phyloP scores from a whole-genome alignment of 2,888 invertebrate genomes.

The Biston stratarius region DNA sequence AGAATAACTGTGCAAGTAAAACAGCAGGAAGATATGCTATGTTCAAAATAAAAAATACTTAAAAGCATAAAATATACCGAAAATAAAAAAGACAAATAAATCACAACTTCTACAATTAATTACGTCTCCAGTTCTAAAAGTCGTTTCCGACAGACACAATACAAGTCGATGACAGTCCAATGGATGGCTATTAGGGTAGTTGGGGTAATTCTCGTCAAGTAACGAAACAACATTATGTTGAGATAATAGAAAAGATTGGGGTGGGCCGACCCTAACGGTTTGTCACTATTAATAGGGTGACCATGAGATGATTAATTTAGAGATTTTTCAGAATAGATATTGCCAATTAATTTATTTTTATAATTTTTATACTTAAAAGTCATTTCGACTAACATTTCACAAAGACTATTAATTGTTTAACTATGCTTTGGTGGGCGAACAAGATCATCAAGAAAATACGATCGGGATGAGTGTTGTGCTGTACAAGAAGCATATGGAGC shows the following conservation, averaged over 20 bases:
- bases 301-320: constrained; percentile 37
- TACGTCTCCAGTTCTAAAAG: constrained; percentile 10
- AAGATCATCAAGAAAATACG: no score
- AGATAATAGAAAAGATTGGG: constrained; percentile 72
- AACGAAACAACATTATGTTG: constrained; percentile 69
- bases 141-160: constrained; percentile 31
- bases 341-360: no score
- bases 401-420: neutral
- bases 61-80: neutral
- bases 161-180: constrained; percentile 31
- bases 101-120: constrained; percentile 24
- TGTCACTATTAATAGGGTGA: constrained; percentile 69
- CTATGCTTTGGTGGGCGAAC: neutral
- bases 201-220: constrained; percentile 63
- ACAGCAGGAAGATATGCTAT: neutral
- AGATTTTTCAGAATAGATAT: neutral
- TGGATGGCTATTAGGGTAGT: constrained; percentile 52
- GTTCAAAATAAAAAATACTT: neutral
- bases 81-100: constrained; percentile 9
- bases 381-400: neutral
- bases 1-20: neutral
- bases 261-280: constrained; percentile 60
- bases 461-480: no score
- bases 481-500: no score
- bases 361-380: no score